Percentiles rank a stretch among this genome's conserved stretches.
Conservation (phyloP, 2,888 invertebrate genomes). For the Drosophila yooni region DNA sequence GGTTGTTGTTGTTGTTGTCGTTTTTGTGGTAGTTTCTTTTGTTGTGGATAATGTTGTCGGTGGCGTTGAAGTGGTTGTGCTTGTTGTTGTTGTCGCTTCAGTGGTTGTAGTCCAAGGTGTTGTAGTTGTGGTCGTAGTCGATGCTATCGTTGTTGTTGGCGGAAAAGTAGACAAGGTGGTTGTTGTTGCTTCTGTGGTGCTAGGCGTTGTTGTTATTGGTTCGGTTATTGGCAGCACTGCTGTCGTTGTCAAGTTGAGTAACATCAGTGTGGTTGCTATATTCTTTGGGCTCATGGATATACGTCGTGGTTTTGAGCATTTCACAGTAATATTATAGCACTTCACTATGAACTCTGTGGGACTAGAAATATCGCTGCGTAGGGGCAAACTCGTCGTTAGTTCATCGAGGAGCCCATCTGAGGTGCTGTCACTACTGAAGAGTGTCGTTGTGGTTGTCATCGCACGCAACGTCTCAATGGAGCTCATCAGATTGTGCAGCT, state of each 20-base stretch:
- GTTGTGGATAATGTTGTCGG: constrained; percentile 13
- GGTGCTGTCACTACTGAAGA: constrained; percentile 58
- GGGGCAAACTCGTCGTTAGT: constrained; percentile 40
- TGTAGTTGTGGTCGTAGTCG: constrained; percentile 28
- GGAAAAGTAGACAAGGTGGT: constrained; percentile 31
- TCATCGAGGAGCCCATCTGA: constrained; percentile 53
- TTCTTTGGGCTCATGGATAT: constrained; percentile 64
- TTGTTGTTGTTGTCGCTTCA: constrained; percentile 21
- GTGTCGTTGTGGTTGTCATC: constrained; percentile 55
- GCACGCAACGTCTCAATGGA: constrained; percentile 69
- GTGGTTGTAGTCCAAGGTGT: constrained; percentile 36
- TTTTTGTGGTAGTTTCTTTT: not conserved
- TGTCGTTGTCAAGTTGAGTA: constrained; percentile 84
- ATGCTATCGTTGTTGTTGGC: constrained; percentile 26
- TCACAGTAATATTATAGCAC: constrained; percentile 83
- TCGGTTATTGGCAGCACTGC: constrained; percentile 53
- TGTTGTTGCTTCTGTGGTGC: constrained; percentile 33
- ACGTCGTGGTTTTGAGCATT: constrained; percentile 80
- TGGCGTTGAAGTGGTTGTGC: not conserved
- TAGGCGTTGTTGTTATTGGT: constrained; percentile 27
- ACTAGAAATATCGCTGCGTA: constrained; percentile 53
- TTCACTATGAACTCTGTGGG: constrained; percentile 46
- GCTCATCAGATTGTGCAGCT: constrained; percentile 64
- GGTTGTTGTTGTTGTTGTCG: constrained; percentile 55
- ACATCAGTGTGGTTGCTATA: constrained; percentile 83